These are phyloP conservation scores for Mallateleia sp. DNA, from an alignment of 2,888 invertebrate genomes.

Conservation along the genomic window DNA sequence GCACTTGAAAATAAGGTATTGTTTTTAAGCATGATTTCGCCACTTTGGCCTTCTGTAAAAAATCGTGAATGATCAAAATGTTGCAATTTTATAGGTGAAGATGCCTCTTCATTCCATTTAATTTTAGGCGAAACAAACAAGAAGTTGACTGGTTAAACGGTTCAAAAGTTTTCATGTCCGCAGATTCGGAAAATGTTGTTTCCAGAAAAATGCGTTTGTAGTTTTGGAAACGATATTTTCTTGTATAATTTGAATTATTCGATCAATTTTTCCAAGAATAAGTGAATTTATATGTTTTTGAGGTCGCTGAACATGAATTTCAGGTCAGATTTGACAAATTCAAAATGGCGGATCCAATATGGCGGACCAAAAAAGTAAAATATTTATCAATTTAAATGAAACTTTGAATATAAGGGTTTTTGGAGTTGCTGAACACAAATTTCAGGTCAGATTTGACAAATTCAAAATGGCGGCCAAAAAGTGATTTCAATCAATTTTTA, in stretches of 20 bases:
- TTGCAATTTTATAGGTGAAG: too few relatives aligned
- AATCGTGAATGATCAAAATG: too few relatives aligned
- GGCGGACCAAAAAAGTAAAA: constrained; percentile 27
- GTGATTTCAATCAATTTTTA: constrained; percentile 14
- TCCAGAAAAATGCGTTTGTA: not conserved
- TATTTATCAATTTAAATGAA: constrained; percentile 5
- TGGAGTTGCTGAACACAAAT: constrained; percentile 32
- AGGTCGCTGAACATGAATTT: constrained; percentile 15
- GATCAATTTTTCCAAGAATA: not conserved
- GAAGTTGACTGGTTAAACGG: constrained; percentile 9
- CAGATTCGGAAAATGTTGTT: constrained; percentile 4
- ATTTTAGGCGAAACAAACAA: too few relatives aligned
- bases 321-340: constrained; percentile 9
- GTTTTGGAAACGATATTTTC: too few relatives aligned
- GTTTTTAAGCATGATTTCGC: too few relatives aligned
- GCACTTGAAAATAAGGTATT: too few relatives aligned
- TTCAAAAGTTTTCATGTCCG: constrained; percentile 10
- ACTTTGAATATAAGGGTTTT: constrained; percentile 1
- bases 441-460: not conserved
- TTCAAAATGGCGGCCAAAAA: constrained; percentile 18
- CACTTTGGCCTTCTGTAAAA: too few relatives aligned
- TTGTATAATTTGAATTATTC: too few relatives aligned
- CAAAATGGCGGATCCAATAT: constrained; percentile 40
- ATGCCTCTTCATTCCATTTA: too few relatives aligned
- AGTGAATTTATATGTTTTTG: not conserved